Evolutionary conservation across 2,113 vertebrate species (phyloP).

Genomic region (Peromyscus polionotus): DNA sequence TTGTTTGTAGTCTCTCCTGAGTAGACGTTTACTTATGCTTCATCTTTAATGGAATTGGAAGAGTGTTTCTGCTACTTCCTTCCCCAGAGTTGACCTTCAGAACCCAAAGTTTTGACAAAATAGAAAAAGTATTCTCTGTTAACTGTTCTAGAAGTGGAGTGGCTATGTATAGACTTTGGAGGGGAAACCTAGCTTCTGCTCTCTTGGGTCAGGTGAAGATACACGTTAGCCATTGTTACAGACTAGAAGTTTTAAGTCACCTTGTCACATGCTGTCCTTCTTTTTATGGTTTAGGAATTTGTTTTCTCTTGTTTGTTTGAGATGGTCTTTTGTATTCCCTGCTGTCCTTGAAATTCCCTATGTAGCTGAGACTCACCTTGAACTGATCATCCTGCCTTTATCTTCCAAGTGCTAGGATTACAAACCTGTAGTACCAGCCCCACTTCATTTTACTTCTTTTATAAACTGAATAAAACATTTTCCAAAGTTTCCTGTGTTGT

Average conservation of each 20-base stretch:
- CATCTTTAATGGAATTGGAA: neutral
- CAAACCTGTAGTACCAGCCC: neutral
- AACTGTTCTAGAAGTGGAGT: neutral
- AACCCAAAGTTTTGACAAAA: neutral
- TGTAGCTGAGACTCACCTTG: neutral
- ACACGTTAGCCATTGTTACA: neutral
- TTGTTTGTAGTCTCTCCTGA: neutral
- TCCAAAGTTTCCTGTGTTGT: constrained; percentile 59
- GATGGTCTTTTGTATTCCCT: neutral
- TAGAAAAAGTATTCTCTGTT: neutral
- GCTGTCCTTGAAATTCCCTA: neutral
- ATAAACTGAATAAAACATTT: too few relatives aligned
- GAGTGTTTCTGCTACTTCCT: neutral
- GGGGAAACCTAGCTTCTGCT: neutral
- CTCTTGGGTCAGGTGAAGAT: neutral
- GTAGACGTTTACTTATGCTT: neutral
- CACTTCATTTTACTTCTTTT: constrained; percentile 35
- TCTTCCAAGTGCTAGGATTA: neutral
- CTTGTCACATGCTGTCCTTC: neutral
- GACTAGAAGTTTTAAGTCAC: neutral
- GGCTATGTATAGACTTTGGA: neutral
- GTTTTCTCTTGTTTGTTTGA: neutral
- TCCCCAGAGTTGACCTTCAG: neutral
- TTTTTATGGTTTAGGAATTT: constrained; percentile 7
- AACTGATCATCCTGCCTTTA: neutral